A percentile compares a stretch with the other conserved stretches of the same genome.
phyloP scores from a whole-genome alignment of 2,888 invertebrate genomes.

The Ophion obscuratus region DNA sequence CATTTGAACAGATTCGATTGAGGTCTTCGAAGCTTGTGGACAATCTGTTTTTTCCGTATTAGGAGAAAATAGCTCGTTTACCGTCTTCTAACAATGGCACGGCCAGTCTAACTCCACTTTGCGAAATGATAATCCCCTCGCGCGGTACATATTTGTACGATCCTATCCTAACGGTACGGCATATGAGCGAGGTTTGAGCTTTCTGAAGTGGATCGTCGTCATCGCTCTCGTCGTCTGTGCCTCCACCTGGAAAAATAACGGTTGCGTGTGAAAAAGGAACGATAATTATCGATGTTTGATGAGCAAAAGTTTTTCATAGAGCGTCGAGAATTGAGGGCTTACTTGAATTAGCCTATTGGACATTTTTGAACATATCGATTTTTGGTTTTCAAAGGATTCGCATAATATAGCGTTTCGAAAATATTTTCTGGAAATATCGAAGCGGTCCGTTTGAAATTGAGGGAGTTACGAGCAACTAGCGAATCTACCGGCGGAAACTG shows the following conservation, averaged over 20 bases:
- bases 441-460: too few species aligned
- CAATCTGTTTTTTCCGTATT: not conserved
- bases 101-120: conserved; percentile 83
- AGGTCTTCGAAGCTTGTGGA: not conserved
- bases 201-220: conserved; percentile 76
- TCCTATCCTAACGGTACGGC: conserved; percentile 93
- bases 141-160: conserved; percentile 92
- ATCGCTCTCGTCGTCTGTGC: conserved; percentile 84
- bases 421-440: too few species aligned
- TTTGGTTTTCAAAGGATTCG: too few species aligned
- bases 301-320: too few species aligned
- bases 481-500: too few species aligned
- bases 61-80: conserved; percentile 66
- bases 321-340: too few species aligned
- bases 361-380: too few species aligned
- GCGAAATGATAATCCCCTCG: conserved; percentile 88
- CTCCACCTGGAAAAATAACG: conserved; percentile 84
- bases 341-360: too few species aligned
- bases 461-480: too few species aligned
- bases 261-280: not conserved
- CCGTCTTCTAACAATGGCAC: conserved; percentile 84
- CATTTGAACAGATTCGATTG: not conserved
- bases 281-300: too few species aligned
- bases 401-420: too few species aligned
- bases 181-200: conserved; percentile 86